Conservation (phyloP, 2,797 vertebrate genomes). For the Anguilla megastoma region DNA sequence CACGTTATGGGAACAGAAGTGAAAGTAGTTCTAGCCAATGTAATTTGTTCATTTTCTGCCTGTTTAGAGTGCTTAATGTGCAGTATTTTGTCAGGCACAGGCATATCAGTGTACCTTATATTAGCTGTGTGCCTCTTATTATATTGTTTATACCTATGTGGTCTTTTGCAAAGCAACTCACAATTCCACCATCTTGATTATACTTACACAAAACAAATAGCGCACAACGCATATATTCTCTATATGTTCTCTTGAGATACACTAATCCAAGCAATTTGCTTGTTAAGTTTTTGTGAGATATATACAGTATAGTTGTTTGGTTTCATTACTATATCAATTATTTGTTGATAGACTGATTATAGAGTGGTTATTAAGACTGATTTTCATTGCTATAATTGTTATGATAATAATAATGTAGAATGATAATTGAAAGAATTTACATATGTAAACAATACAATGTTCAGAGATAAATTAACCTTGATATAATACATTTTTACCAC, state of each 20-base stretch:
- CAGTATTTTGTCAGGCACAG: background rate
- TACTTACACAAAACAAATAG: background rate
- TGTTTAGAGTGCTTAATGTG: background rate
- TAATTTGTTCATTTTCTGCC: background rate
- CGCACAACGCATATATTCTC: background rate
- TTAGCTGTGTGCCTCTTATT: background rate
- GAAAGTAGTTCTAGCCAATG: background rate
- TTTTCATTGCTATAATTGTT: background rate
- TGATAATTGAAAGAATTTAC: background rate
- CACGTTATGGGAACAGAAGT: background rate
- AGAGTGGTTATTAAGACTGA: background rate
- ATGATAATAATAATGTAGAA: background rate
- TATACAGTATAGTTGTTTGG: background rate
- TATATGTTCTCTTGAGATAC: background rate
- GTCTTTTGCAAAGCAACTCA: background rate
- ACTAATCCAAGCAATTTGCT: background rate
- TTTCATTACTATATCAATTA: background rate
- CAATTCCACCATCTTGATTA: background rate
- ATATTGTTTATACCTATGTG: background rate
- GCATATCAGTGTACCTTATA: background rate
- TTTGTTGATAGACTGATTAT: background rate
- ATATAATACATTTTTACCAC: background rate
- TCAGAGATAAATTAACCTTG: background rate
- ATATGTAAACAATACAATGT: background rate
- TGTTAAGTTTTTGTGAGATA: background rate